Conservation (phyloP, 2,113 vertebrate species). For the Trogon surrucura region DNA sequence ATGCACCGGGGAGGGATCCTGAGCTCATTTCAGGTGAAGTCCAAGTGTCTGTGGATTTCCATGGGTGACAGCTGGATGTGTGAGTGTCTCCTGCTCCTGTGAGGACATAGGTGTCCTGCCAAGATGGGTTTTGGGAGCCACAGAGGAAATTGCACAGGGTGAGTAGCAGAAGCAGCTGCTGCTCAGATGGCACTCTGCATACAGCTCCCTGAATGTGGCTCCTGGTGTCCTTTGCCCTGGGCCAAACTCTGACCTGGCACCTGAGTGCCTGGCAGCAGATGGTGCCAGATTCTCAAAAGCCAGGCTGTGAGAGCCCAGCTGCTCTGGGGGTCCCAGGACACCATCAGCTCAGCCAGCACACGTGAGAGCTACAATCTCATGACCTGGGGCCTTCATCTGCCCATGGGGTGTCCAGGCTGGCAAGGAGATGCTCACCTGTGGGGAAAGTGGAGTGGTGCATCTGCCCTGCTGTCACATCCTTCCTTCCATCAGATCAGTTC, state of each 20-base stretch:
- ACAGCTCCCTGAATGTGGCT: background rate
- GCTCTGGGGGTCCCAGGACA: background rate
- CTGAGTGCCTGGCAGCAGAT: background rate
- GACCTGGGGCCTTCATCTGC: rapidly evolving
- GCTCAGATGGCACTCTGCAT: background rate
- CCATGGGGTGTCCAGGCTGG: background rate
- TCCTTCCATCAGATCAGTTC: too few relatives aligned
- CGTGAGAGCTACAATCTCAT: background rate
- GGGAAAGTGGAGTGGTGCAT: rapidly evolving
- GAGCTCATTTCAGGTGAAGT: background rate
- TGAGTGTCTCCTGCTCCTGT: background rate
- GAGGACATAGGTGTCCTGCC: background rate
- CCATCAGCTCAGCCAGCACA: background rate
- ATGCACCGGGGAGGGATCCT: background rate
- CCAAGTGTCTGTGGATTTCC: background rate
- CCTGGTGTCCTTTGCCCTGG: background rate
- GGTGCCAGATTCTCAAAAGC: background rate
- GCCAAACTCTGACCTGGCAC: background rate
- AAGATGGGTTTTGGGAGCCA: background rate
- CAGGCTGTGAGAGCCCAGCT: background rate
- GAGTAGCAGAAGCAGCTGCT: background rate
- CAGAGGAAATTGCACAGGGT: rapidly evolving
- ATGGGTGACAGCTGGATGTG: background rate
- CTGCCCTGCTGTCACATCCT: background rate
- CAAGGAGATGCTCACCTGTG: background rate